These are phyloP conservation scores for Epistrophella euchroma DNA, from an alignment of 2,888 invertebrate species.

Conservation along the genomic window DNA sequence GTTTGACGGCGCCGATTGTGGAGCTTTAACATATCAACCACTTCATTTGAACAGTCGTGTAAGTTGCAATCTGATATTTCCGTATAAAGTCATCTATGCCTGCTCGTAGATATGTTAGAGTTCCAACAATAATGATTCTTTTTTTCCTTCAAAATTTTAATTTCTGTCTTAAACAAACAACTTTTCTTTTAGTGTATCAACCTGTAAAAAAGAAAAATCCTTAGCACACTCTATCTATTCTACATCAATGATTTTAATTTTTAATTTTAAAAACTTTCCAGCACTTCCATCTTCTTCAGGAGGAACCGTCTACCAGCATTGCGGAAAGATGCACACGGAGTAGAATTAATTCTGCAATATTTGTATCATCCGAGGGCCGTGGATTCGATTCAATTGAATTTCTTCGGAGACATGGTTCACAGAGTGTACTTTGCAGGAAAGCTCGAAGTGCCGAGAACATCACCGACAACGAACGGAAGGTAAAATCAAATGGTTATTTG, in stretches of 20 bases:
- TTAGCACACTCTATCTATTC: slow-evolving; percentile 13
- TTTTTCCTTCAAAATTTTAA: slow-evolving; percentile 7
- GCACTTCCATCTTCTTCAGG: slow-evolving; percentile 90
- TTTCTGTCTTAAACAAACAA: slow-evolving; percentile 12
- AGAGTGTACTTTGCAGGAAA: slow-evolving; percentile 91
- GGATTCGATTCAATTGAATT: slow-evolving; percentile 93
- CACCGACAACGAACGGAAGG: slow-evolving; percentile 84
- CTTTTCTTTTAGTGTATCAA: slow-evolving; percentile 23
- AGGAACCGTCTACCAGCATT: slow-evolving; percentile 87
- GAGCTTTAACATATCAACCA: slow-evolving; percentile 80
- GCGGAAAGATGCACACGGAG: slow-evolving; percentile 88
- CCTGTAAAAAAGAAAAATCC: neutral
- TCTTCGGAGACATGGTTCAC: slow-evolving; percentile 91
- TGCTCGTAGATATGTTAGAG: slow-evolving; percentile 73
- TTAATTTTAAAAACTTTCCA: slow-evolving; percentile 80
- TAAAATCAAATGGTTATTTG: slow-evolving; percentile 75
- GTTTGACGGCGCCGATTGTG: slow-evolving; percentile 83
- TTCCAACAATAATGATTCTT: slow-evolving; percentile 59
- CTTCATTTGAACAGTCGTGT: slow-evolving; percentile 83
- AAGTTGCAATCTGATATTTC: slow-evolving; percentile 76
- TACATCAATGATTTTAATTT: slow-evolving; percentile 27
- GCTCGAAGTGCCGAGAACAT: slow-evolving; percentile 90
- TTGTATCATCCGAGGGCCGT: slow-evolving; percentile 90
- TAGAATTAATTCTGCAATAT: slow-evolving; percentile 93
- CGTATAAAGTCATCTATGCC: slow-evolving; percentile 14